Base-by-base conservation (phyloP, 2,888 invertebrate species). In the Hedychridium roseum region DNA sequence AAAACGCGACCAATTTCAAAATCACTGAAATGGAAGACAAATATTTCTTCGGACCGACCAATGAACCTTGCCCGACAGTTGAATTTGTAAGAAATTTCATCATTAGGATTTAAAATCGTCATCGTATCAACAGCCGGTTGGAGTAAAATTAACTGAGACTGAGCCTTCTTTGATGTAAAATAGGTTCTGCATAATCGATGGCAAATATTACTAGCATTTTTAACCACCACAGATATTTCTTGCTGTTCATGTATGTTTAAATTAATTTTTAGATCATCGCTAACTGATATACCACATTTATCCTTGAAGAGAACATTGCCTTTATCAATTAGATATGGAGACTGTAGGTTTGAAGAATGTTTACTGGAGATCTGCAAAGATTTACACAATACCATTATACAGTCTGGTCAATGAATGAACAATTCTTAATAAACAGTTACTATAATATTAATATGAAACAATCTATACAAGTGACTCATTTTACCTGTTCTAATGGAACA, bases 1-100 rank as follows among this genome's bases (percentile, higher is more conserved):
- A 89, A 79, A 42, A 80, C 78, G 54, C 88, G 82, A 54, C 83
- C 84, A 17, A 89, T 80, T 71, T 83, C 82, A 67, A 88, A 87
- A 18, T 82, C 80, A 67, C 79, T 80, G 67, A 89, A 89, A 34
- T 80, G 70, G 56, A 90, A 82, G 15, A 86, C 74, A 37, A 88
- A 76, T 26, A 84, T 73, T 80, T 90, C 89, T 54, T 81, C 83
- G 7, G 84, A 82, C 32, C 70, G 73, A 1, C 90, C 90, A 44
- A 86, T 79, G 71, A 84, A 85, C 74, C 82, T 85, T 4, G 85
- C 84, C 23, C 66, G 73, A 57, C 86, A 87, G 45, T 74, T 77
- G 41, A 88, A 80, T 26, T 67, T 76, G 39, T 84, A 82, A 15
- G 65, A 68, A 34, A 83, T 64, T 20, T 74, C 75, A 53, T 81